Base-by-base conservation (phyloP, 2,888 invertebrate genomes). In the Napeogenes sylphis region DNA sequence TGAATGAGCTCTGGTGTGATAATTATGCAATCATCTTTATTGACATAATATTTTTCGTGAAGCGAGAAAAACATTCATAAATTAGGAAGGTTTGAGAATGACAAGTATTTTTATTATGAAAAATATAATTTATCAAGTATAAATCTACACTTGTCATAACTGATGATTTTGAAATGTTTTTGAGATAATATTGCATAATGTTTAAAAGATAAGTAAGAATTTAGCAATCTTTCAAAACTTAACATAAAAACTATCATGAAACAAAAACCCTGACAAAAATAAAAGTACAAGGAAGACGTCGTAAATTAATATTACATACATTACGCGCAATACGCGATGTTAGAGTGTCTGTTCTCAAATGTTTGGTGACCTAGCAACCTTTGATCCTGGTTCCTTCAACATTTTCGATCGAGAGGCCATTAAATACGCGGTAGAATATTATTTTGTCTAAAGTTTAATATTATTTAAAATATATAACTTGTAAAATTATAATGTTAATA, bases 281-380 rank as follows among this genome's bases (percentile, higher is more conserved):
- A 67, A 58, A 61, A 68, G 65, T 64, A 62, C 64, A 65, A 56
- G 66, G 64, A 68, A 68, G 53, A 58, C 51, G 47, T 59, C 51
- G 47, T 55, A 67, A 81, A 83, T 81, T 73, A 80, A 77, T 75
- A 74, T 70, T 62, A 61, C 65, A 73, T 72, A 74, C 75, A 74
- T 70, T 70, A 72, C 73, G 80, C 75, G 80, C 75, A 84, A 83
- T 73, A 74, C 63, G 79, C 81, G 80, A 81, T 73, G 68, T 73
- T 79, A 78, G 78, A 78, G 80, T 79, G 78, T 79, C 77, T 66
- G 75, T 78, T 75, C 71, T 73, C 74, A 77, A 81, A 76, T 74
- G 77, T 74, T 73, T 77, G 82, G 75, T 77, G 79, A 75, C 83
- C 73, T 85, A 77, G 85, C 82, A 85, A 85, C 85, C 77, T 85